Base-by-base conservation (phyloP, 2,113 vertebrate genomes). In the Lepisosteus osseus region DNA sequence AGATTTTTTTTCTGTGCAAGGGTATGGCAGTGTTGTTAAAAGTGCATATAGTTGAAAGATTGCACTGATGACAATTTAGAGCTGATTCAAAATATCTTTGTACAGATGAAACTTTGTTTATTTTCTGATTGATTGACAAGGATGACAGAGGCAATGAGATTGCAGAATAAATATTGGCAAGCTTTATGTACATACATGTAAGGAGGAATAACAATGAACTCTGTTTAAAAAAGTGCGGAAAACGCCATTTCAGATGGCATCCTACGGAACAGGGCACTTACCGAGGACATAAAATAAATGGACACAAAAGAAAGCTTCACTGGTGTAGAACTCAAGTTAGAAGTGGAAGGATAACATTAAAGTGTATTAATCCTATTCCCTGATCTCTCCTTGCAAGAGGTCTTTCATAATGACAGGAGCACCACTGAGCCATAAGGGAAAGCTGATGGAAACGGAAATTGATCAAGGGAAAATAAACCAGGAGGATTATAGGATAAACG, bases 311-410 rank as follows among this genome's bases (percentile, higher is more conserved):
- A n/a, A n/a, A 59, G 47, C 47, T 51, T 13, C 13, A 4, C 14
- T 59, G 57, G 57, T 6, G 9, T 13, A 59, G n/a, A 59, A 51
- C 47, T 51, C 9, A n/a, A 59, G 57, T 59, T 59, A n/a, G 12
- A 11, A 59, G 11, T 59, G 57, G 57, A 59, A 5, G 14, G 57
- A 59, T 59, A 13, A 59, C 12, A n/a, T 59, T 3, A 59, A 59
- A 59, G 57, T 59, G 57, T 59, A 59, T 59, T 59, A 51, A 59
- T 59, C n/a, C n/a, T 59, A 59, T 15, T 59, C n/a, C n/a, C 4
- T 59, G 9, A 59, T 59, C 57, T 59, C 57, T 11, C n/a, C 57
- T 15, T 12, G 11, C 11, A 13, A 59, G 13, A 59, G 57, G 57
- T 13, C n/a, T 59, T 15, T 15, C n/a, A 59, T 59, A 59, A 59